Conservation (phyloP, 2,113 vertebrate genomes). For the Tretioscincus oriximinensis region DNA sequence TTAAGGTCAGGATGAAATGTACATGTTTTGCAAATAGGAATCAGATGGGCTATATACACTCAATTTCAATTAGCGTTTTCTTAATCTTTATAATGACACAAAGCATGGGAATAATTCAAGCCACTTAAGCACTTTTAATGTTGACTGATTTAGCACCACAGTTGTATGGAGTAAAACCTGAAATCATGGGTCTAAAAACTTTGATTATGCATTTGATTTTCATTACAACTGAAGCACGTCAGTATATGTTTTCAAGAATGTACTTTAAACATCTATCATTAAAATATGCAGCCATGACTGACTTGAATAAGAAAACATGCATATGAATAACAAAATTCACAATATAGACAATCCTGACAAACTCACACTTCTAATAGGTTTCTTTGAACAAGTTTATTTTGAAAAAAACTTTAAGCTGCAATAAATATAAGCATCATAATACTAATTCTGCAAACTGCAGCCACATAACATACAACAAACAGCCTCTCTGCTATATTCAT, state of each 20-base stretch:
- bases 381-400: too few species aligned
- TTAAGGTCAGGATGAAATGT: neutral
- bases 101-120: neutral
- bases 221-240: constrained; percentile 16
- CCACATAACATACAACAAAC: constrained; percentile 44
- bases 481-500: constrained; percentile 48
- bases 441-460: constrained; percentile 47
- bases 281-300: constrained; percentile 33
- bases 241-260: constrained; percentile 9
- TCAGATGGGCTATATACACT: constrained; percentile 1
- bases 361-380: constrained; percentile 46
- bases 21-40: neutral
- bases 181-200: neutral
- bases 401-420: too few species aligned
- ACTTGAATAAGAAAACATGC: constrained; percentile 44
- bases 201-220: neutral
- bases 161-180: neutral
- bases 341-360: constrained; percentile 48
- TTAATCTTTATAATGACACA: neutral
- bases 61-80: constrained; percentile 5
- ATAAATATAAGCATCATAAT: constrained; percentile 40
- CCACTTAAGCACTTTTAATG: neutral
- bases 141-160: neutral
- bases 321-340: constrained; percentile 55
- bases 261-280: neutral